Conservation (phyloP, 2,888 invertebrate species). For the Drosophila stalkeri region DNA sequence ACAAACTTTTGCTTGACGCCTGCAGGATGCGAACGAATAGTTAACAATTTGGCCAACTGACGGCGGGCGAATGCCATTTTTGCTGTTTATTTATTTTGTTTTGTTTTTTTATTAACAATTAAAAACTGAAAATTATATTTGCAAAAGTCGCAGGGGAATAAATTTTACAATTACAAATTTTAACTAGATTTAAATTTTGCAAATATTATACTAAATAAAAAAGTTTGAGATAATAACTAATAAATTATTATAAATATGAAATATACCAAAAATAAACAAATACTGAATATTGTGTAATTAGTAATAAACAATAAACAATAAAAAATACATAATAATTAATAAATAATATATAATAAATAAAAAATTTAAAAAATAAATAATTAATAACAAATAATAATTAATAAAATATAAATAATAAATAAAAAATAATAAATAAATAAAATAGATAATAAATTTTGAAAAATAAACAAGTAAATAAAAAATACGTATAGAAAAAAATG, state of each 20-base stretch:
- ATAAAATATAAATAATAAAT: background rate
- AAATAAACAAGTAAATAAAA: too few species aligned
- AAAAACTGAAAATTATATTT: conserved; percentile 67
- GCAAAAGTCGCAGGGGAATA: conserved; percentile 7
- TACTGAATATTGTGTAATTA: background rate
- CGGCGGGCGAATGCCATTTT: conserved; percentile 14
- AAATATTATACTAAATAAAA: too few species aligned
- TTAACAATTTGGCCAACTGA: conserved; percentile 48
- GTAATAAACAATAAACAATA: background rate
- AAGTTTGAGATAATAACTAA: background rate
- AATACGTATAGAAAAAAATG: too few species aligned
- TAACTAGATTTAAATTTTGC: background rate
- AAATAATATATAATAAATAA: background rate
- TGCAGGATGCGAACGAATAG: conserved; percentile 46
- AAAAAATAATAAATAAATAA: too few species aligned
- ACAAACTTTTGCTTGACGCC: conserved; percentile 53
- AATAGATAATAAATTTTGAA: too few species aligned
- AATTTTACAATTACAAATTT: conserved; percentile 7
- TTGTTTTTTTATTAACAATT: conserved; percentile 48
- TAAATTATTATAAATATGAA: background rate
- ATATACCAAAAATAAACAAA: background rate
- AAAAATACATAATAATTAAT: background rate
- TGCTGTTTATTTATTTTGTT: background rate
- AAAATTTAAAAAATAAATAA: background rate
- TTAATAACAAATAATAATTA: too few species aligned